Conservation (phyloP, 2,113 vertebrate genomes). For the Butastur rufipennis region DNA sequence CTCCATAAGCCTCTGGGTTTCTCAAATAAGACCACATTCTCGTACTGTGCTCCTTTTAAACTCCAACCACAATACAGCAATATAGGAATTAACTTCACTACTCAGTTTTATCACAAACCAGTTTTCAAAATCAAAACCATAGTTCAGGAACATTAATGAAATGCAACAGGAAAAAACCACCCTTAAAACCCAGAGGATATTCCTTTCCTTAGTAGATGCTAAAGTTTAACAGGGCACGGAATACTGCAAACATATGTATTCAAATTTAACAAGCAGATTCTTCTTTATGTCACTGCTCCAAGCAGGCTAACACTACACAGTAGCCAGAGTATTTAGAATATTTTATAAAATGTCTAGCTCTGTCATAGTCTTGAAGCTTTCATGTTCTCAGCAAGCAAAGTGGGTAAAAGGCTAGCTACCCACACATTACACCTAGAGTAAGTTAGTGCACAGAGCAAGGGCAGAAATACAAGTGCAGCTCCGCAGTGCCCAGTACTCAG, state of each 20-base stretch:
- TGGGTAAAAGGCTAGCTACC: background rate
- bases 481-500: background rate
- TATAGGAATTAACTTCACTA: background rate
- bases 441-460: background rate
- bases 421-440: background rate
- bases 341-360: background rate
- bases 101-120: background rate
- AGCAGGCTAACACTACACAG: background rate
- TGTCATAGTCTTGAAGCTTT: background rate
- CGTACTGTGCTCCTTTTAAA: background rate
- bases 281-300: background rate
- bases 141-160: background rate
- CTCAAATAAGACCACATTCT: background rate
- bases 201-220: background rate
- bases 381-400: background rate
- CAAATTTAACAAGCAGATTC: background rate
- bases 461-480: background rate
- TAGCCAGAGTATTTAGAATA: background rate
- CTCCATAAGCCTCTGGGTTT: background rate
- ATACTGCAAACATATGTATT: background rate
- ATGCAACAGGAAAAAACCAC: background rate
- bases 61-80: background rate
- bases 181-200: background rate
- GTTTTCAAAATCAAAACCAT: background rate
- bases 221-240: background rate